Base-by-base conservation (phyloP, 2,888 invertebrate genomes). In the Heteromyza rotundicornis region DNA sequence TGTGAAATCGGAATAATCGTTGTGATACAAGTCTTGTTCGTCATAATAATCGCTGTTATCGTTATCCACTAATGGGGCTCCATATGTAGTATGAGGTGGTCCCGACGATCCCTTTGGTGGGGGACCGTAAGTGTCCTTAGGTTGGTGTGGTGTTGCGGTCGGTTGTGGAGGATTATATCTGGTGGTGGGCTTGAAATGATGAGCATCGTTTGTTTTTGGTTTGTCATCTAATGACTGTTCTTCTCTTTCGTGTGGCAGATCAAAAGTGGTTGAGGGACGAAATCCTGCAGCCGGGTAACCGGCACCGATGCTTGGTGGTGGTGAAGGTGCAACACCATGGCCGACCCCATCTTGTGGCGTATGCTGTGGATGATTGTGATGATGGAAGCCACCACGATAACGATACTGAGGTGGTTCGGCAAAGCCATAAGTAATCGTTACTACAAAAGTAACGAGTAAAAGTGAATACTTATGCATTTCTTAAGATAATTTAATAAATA, bases 121-220 rank as follows among this genome's bases (percentile, higher is more conserved):
- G 10, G 44, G 40, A 8, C 61, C 64, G 27, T 62, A 59, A 24
- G 40, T 57, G 8, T 53, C 53, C 19, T 52, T 40, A 0, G 55
- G 40, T 22, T 47, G 27, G 10, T 60, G 63, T 19, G 63, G n/a
- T n/a, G n/a, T n/a, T n/a, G n/a, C n/a, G n/a, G n/a, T n/a, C n/a
- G n/a, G n/a, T 27, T 47, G 27, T 14, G 65, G 63, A 17, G 63
- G 49, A n/a, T 58, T 63, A 60, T 64, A 64, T 0, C 3, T 50
- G 5, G 27, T 54, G 19, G 59, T 51, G n/a, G 59, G 61, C 7
- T 51, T 19, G 5, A 50, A 56, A 50, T 27, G 17, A 19, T 12
- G 23, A 22, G 52, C 57, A 35, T 20, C 36, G 19, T 7, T n/a
- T n/a, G n/a, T n/a, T n/a, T n/a, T n/a, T n/a, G n/a, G n/a, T n/a